phyloP scores from a whole-genome alignment of 2,113 vertebrate species.

The Ranitomeya imitator region DNA sequence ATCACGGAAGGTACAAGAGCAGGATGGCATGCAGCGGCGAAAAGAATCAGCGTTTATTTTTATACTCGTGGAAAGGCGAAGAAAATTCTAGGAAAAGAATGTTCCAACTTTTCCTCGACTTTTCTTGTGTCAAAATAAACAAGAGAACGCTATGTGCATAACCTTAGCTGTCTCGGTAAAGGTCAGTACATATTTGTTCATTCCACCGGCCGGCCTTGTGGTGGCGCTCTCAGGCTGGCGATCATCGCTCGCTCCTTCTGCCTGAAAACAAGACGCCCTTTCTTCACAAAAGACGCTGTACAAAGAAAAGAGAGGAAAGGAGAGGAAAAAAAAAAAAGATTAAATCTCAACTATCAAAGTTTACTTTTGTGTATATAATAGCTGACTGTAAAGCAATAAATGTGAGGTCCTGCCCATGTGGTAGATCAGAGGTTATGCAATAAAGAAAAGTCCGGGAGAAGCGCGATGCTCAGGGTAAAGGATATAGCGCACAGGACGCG shows the following conservation, averaged over 20 bases:
- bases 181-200: slow-evolving; percentile 78
- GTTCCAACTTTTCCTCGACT: slow-evolving; percentile 73
- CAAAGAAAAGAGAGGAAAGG: slow-evolving; percentile 68
- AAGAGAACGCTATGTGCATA: slow-evolving; percentile 85
- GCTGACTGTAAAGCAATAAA: slow-evolving; percentile 8
- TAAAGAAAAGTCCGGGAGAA: slow-evolving; percentile 4
- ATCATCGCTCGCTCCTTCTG: slow-evolving; percentile 71
- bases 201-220: slow-evolving; percentile 83
- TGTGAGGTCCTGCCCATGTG: fast-evolving
- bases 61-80: slow-evolving; percentile 66
- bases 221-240: slow-evolving; percentile 91
- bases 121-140: slow-evolving; percentile 78
- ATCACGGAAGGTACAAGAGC: slow-evolving; percentile 84
- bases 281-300: slow-evolving; percentile 81
- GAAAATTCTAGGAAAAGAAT: slow-evolving; percentile 78
- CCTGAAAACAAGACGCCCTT: slow-evolving; percentile 72
- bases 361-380: slow-evolving; percentile 63
- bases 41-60: slow-evolving; percentile 71
- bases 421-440: background rate
- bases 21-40: slow-evolving; percentile 69
- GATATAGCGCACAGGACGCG: background rate
- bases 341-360: slow-evolving; percentile 71
- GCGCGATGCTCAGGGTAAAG: background rate
- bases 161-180: slow-evolving; percentile 82
- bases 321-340: slow-evolving; percentile 69